Percentiles rank a stretch among this genome's conserved stretches.
phyloP scores from a whole-genome alignment of 2,888 invertebrate species.

The Drosophila meridiana region DNA sequence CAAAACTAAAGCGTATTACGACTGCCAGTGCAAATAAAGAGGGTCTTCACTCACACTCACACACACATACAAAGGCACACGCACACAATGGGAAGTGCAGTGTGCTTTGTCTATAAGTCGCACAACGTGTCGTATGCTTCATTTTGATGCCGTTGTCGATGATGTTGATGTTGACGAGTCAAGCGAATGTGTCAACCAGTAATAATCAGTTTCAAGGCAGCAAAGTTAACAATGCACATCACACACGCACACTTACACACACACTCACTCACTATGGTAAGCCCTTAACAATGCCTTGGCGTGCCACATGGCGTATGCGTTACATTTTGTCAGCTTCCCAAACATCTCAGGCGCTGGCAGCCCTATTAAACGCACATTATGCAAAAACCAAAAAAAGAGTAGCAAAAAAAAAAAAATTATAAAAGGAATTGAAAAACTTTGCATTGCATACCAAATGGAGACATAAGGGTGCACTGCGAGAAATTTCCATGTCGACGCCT shows the following conservation, averaged over 20 bases:
- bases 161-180: conserved; percentile 45
- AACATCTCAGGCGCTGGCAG: conserved; percentile 35
- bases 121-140: conserved; percentile 70
- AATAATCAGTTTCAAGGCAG: conserved; percentile 77
- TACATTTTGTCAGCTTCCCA: conserved; percentile 58
- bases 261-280: conserved; percentile 15
- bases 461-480: conserved; percentile 39
- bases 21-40: conserved; percentile 35
- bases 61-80: conserved; percentile 11
- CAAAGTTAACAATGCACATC: conserved; percentile 59
- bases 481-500: conserved; percentile 15
- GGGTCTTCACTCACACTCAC: conserved; percentile 18
- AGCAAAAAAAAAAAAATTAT: neutral
- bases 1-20: conserved; percentile 65
- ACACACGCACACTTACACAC: conserved; percentile 13
- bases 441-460: conserved; percentile 41
- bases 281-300: conserved; percentile 44
- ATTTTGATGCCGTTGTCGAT: conserved; percentile 48
- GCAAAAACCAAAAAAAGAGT: conserved; percentile 33
- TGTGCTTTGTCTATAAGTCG: conserved; percentile 45
- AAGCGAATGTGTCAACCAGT: conserved; percentile 72
- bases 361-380: conserved; percentile 71
- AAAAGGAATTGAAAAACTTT: conserved; percentile 38
- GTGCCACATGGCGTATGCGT: conserved; percentile 66
- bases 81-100: conserved; percentile 24